Conservation (phyloP, 30 jellyfish, hydroid and myxozoan genomes). For the Hydra vulgaris region DNA sequence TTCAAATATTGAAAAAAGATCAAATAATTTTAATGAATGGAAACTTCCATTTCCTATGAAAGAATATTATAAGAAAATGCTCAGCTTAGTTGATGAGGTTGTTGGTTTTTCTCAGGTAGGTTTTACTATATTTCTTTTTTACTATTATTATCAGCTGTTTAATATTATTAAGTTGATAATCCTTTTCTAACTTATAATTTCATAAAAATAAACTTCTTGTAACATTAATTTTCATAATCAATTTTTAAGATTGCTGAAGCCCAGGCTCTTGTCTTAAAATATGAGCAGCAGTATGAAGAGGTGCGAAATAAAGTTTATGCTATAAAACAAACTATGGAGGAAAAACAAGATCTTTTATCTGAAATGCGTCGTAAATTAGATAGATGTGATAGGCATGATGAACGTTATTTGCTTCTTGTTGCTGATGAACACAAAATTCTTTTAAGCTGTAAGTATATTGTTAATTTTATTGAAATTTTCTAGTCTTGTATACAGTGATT, state of each 20-base stretch:
- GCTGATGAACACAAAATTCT: slow-evolving; percentile 59
- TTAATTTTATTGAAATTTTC: background rate
- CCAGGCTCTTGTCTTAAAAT: slow-evolving; percentile 34
- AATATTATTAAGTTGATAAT: too few species aligned
- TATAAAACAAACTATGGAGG: slow-evolving; percentile 27
- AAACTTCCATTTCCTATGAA: background rate
- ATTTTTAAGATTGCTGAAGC: slow-evolving; percentile 58
- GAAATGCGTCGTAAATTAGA: slow-evolving; percentile 61
- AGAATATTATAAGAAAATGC: background rate
- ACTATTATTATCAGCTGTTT: too few species aligned
- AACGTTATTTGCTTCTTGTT: slow-evolving; percentile 38
- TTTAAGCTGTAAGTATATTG: slow-evolving; percentile 13
- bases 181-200: too few species aligned
- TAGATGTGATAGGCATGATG: slow-evolving; percentile 71
- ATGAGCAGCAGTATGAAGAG: slow-evolving; percentile 43
- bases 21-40: background rate
- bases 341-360: slow-evolving; percentile 19
- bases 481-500: too few species aligned
- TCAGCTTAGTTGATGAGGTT: background rate
- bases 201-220: too few species aligned
- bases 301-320: slow-evolving; percentile 41
- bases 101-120: background rate
- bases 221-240: too few species aligned
- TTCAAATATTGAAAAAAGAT: background rate
- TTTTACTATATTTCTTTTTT: too few species aligned